phyloP scores from a whole-genome alignment of 2,888 invertebrate genomes.

The Erebia palarica region DNA sequence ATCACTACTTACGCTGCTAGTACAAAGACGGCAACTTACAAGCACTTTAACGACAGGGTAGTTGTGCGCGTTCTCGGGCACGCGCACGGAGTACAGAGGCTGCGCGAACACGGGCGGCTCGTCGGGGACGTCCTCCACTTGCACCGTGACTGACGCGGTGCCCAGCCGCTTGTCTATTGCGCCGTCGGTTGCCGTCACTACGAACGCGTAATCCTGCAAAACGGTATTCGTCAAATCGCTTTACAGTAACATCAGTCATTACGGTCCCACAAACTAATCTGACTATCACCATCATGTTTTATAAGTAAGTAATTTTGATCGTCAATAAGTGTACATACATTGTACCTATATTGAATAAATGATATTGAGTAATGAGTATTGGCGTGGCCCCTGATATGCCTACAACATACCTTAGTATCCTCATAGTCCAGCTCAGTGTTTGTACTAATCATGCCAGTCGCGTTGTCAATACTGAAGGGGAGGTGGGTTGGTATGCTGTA shows the following conservation, averaged over 20 bases:
- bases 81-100: constrained; percentile 87
- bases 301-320: too few species aligned
- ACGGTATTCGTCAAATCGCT: not conserved
- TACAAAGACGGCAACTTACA: constrained; percentile 70
- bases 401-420: constrained; percentile 84
- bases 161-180: constrained; percentile 92
- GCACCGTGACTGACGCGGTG: constrained; percentile 92
- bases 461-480: constrained; percentile 90
- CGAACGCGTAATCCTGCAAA: constrained; percentile 88
- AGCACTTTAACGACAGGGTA: constrained; percentile 89
- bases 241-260: too few species aligned
- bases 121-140: constrained; percentile 91
- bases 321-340: too few species aligned
- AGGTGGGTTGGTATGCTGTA: constrained; percentile 90
- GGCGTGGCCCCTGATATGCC: too few species aligned
- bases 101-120: constrained; percentile 91
- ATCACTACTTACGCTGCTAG: constrained; percentile 89
- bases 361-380: too few species aligned
- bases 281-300: too few species aligned
- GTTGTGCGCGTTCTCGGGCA: constrained; percentile 93
- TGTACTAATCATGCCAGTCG: constrained; percentile 90
- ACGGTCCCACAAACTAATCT: too few species aligned
- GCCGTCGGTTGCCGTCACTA: constrained; percentile 94
- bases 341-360: too few species aligned
- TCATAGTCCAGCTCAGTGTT: constrained; percentile 91